phyloP scores from a whole-genome alignment of 2,113 vertebrate species.

The Sus scrofa region T2T-Sscrofa CM000826.6:82947501-82948000 shows the following conservation, averaged over 20 bases:
- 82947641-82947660: conserved; percentile 3
- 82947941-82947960: neutral
- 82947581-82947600: conserved; percentile 5
- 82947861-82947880: neutral
- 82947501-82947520: neutral
- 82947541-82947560: neutral
- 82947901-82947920: conserved; percentile 13
- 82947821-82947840: neutral
- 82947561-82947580: neutral
- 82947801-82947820: neutral
- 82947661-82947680: neutral
- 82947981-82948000: neutral
- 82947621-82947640: neutral
- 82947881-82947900: neutral
- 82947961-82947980: conserved; percentile 20
- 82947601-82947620: conserved; percentile 27
- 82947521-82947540: neutral
- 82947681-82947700: conserved; percentile 14
- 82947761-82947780: conserved; percentile 2
- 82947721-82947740: conserved; percentile 13
- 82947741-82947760: neutral
- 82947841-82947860: neutral
- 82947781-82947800: conserved; percentile 20
- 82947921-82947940: neutral
- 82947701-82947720: neutral